Conservation (phyloP, 2,888 invertebrate genomes). For the Amiota minor region DNA sequence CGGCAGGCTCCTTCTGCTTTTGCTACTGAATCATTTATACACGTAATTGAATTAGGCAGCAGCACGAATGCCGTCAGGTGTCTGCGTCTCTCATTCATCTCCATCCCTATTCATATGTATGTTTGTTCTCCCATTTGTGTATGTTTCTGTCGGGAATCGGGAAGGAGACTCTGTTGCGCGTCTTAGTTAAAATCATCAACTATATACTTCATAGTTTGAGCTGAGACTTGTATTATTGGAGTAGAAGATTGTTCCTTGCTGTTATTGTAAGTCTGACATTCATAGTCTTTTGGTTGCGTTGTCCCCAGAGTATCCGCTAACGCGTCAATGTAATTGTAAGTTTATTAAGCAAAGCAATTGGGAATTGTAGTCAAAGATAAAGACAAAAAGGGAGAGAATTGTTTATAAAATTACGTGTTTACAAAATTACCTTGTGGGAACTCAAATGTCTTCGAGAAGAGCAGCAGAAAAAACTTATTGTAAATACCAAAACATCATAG, state of each 20-base stretch:
- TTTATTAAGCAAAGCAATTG: conserved; percentile 24
- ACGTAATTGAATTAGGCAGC: conserved; percentile 31
- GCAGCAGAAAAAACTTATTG: too few species aligned
- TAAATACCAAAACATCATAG: too few species aligned
- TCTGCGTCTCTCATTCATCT: background rate
- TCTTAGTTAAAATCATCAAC: conserved; percentile 4
- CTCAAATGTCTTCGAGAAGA: too few species aligned
- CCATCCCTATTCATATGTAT: background rate
- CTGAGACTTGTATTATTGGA: background rate
- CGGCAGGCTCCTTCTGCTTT: background rate
- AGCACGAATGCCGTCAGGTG: conserved; percentile 19
- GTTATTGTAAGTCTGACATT: background rate
- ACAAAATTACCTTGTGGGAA: background rate
- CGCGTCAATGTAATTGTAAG: conserved; percentile 25
- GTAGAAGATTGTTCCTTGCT: background rate
- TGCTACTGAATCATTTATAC: conserved; percentile 31
- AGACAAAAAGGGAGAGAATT: background rate
- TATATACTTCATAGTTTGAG: background rate
- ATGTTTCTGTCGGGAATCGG: background rate
- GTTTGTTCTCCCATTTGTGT: background rate
- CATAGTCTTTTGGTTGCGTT: background rate
- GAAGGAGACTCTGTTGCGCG: background rate
- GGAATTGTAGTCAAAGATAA: conserved; percentile 19
- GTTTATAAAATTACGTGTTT: background rate
- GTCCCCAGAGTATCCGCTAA: conserved; percentile 24